Conservation (phyloP, 2,113 vertebrate genomes). For the Cyanistes caeruleus region DNA sequence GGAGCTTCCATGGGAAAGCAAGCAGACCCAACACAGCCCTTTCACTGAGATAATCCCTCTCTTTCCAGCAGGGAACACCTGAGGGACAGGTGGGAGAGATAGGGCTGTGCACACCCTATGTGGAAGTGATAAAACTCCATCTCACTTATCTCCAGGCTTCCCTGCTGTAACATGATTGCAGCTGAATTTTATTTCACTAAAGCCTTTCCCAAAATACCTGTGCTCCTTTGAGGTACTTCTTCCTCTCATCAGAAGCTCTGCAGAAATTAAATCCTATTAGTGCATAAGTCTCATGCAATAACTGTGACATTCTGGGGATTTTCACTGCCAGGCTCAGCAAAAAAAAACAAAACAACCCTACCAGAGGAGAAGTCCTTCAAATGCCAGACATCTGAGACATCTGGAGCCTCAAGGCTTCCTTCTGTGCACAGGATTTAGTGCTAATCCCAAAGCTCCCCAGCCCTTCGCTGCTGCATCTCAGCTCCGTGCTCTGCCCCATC, state of each 20-base stretch:
- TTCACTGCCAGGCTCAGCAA: not conserved
- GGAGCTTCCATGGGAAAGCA: not conserved
- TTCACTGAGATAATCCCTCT: not conserved
- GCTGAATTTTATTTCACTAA: not conserved
- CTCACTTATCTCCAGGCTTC: not conserved
- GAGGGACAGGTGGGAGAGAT: not conserved
- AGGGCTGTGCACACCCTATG: accelerated
- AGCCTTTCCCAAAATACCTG: constrained; percentile 28
- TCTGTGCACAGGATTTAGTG: not conserved
- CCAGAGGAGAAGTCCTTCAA: not conserved
- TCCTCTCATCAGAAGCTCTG: not conserved
- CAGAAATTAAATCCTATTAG: constrained; percentile 46
- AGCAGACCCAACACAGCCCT: not conserved
- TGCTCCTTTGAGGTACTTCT: not conserved
- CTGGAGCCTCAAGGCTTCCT: not conserved
- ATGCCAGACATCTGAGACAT: not conserved
- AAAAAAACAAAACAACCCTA: not conserved
- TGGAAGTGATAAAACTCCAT: accelerated
- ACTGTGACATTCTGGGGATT: not conserved
- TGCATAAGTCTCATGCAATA: not conserved
- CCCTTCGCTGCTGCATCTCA: not conserved
- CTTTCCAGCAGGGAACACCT: not conserved
- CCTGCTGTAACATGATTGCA: not conserved
- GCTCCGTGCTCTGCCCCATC: not conserved
- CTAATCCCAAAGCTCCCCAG: not conserved